Base-by-base conservation (phyloP, 2,797 vertebrate genomes). In the Pseudochirops cupreus region DNA sequence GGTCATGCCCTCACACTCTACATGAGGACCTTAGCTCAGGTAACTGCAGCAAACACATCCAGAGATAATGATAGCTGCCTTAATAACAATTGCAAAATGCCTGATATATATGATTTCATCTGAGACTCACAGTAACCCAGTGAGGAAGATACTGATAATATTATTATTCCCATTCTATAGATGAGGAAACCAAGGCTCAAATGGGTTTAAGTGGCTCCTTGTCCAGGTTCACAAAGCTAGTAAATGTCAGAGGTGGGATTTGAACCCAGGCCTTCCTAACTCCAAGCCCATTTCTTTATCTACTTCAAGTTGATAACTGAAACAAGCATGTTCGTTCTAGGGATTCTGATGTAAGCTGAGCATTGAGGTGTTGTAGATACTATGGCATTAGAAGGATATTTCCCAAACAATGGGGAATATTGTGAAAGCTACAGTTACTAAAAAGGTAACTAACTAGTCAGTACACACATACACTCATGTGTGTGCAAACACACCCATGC, bases 191-290 rank as follows among this genome's bases (percentile, higher is more conserved):
- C 50, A 94, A 26, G 12, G 89, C 90, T 46, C 39, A 82, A 31
- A 82, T 4, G 46, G 13, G 16, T 6, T 39, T 55, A 74, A 16
- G 16, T 39, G n/a, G 28, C 16, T 74, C 39, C 16, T 74, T 74
- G 67, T 39, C 39, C 93, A 97, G 92, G 96, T 31, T 89, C 95
- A 93, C 87, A 95, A 56, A 94, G 10, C 39, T 94, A 46, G 90
- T 21, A 93, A 97, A 96, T 82, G 56, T 53, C 92, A 46, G 53
- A 52, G 9, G 2, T 52, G 93, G 94, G n/a, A 94, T 33, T 29
- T 5, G 33, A 87, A 91, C 5, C 46, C 39, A 87, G 10, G 24
- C 24, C 24, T 50, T 87, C 74, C 74, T 87, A 26, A 50, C 39
- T 24, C 39, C 21, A 46, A 82, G 67, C n/a, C 18, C 74, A 82